Conservation (phyloP, 2,797 vertebrate genomes). For the Capromys pilorides region DNA sequence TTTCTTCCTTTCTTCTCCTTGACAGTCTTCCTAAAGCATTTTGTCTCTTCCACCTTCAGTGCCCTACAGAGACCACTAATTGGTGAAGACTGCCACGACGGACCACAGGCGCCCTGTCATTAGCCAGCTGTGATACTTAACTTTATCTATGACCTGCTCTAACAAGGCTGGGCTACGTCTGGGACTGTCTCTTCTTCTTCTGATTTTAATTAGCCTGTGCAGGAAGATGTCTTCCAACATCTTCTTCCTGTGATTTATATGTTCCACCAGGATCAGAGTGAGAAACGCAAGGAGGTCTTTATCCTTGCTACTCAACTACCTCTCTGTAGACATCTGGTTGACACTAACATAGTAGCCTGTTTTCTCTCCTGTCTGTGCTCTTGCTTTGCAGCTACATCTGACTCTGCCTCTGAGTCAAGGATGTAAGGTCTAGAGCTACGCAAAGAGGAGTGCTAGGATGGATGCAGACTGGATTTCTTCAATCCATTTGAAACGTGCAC, state of each 20-base stretch:
- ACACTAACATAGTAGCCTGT: not conserved
- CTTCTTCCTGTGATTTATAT: constrained; percentile 9
- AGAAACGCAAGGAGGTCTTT: not conserved
- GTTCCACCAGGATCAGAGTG: not conserved
- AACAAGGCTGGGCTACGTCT: not conserved
- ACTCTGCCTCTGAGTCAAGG: not conserved
- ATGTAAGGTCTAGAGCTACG: not conserved
- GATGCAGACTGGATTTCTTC: not conserved
- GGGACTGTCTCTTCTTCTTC: not conserved
- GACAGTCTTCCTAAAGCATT: not conserved
- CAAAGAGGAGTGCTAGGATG: not conserved
- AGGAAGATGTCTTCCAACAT: not conserved
- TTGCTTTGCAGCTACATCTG: not conserved
- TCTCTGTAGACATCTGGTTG: not conserved
- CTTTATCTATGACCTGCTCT: not conserved
- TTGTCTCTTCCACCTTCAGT: constrained; percentile 6
- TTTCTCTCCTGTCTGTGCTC: not conserved
- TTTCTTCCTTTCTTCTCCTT: not conserved
- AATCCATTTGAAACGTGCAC: not conserved
- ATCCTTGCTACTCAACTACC: not conserved
- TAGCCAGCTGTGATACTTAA: constrained; percentile 3
- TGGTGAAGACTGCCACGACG: not conserved
- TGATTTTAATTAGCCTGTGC: constrained; percentile 28
- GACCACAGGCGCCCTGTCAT: not conserved
- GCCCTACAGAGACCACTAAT: not conserved